These are phyloP conservation scores for Nephrotoma appendiculata DNA, from an alignment of 2,888 invertebrate genomes.

Conservation along the genomic window DNA sequence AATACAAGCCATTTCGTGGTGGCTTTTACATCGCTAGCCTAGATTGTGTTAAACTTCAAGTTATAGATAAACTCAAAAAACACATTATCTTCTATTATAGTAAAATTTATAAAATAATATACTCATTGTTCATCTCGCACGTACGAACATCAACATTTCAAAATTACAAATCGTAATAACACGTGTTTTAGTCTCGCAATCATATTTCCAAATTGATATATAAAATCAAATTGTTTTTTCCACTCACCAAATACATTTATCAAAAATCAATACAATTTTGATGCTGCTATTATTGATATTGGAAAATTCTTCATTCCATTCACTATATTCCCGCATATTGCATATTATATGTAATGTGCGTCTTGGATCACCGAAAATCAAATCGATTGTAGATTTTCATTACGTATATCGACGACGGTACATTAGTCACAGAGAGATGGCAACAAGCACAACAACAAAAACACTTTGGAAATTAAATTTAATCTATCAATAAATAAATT, in stretches of 20 bases:
- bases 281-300: background rate
- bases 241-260: background rate
- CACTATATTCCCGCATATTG: background rate
- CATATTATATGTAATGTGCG: background rate
- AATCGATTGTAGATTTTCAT: background rate
- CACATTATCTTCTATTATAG: no score
- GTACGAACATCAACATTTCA: no score
- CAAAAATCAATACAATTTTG: background rate
- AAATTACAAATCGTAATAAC: no score
- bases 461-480: background rate
- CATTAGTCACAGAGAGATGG: background rate
- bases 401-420: background rate
- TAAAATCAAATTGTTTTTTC: no score
- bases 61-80: no score
- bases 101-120: no score
- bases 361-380: background rate
- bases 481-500: background rate
- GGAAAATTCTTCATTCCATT: background rate
- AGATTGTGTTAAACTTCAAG: no score
- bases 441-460: background rate
- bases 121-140: no score
- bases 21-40: no score
- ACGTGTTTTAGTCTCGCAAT: no score
- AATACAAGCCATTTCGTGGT: no score
- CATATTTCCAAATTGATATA: no score